These are phyloP conservation scores for Myotis lucifugus DNA, from an alignment of 2,113 vertebrate genomes.

Conservation along the genomic window DNA sequence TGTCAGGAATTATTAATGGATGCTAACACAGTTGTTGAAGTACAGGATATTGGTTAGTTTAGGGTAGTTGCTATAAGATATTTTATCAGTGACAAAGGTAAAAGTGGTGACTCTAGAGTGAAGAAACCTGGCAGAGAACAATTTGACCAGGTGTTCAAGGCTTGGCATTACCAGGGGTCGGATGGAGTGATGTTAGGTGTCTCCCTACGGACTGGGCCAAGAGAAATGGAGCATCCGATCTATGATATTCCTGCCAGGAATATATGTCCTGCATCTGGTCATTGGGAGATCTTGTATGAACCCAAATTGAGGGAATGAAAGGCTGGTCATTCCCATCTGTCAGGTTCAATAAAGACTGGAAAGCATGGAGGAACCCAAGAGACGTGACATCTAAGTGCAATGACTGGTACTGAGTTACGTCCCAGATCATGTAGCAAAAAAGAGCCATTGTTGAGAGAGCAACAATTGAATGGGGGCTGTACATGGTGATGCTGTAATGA, in stretches of 20 bases:
- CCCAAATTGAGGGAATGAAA: background rate
- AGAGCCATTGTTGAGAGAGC: background rate
- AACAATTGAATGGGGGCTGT: background rate
- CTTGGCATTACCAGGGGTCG: background rate
- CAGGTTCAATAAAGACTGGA: background rate
- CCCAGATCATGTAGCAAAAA: background rate
- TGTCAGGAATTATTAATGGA: background rate
- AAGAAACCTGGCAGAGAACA: background rate
- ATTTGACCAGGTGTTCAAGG: background rate
- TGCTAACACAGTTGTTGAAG: background rate
- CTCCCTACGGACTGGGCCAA: background rate
- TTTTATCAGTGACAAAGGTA: background rate
- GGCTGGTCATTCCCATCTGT: background rate
- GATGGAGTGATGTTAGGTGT: background rate
- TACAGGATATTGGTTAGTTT: background rate
- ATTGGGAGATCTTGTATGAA: background rate
- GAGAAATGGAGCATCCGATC: background rate
- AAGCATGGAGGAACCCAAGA: background rate
- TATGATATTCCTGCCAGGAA: background rate
- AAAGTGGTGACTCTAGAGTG: background rate
- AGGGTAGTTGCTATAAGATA: background rate
- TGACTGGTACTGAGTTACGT: background rate
- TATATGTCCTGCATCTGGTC: background rate
- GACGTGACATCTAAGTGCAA: background rate
- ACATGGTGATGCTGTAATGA: background rate